phyloP scores from a whole-genome alignment of 2,888 invertebrate species.

The Hoplodrina ambigua region DNA sequence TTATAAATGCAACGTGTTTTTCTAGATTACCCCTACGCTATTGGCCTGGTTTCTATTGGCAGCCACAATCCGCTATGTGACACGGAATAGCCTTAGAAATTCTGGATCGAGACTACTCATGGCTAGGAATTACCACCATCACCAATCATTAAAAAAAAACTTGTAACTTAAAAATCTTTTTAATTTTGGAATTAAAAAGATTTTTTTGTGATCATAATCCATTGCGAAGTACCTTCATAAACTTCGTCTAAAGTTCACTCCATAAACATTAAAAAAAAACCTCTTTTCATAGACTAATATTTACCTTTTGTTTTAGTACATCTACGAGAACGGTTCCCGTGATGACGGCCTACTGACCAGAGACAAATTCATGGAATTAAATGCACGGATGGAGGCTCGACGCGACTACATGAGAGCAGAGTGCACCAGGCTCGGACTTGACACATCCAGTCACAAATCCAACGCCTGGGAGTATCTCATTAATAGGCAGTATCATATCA shows the following conservation, averaged over 20 bases:
- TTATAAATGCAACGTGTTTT: conserved; percentile 49
- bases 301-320: conserved; percentile 83
- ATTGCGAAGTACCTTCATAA: background rate
- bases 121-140: background rate
- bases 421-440: conserved; percentile 91
- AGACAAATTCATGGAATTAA: conserved; percentile 91
- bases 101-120: conserved; percentile 21
- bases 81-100: conserved; percentile 40
- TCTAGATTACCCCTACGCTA: conserved; percentile 47
- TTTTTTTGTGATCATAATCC: background rate
- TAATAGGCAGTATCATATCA: conserved; percentile 94
- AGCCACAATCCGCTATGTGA: conserved; percentile 54
- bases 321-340: conserved; percentile 86
- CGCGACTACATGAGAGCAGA: conserved; percentile 90
- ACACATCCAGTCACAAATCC: conserved; percentile 92
- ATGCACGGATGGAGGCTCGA: conserved; percentile 90
- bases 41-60: conserved; percentile 44
- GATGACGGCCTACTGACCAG: conserved; percentile 82
- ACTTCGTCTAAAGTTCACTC: background rate
- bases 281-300: conserved; percentile 17
- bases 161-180: too few species aligned
- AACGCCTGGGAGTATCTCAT: conserved; percentile 97
- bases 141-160: too few species aligned
- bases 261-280: background rate
- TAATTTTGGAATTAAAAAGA: too few species aligned